Conservation (phyloP, 1,140 invertebrate genomes). For the Pogonognathellus flavescens region DNA sequence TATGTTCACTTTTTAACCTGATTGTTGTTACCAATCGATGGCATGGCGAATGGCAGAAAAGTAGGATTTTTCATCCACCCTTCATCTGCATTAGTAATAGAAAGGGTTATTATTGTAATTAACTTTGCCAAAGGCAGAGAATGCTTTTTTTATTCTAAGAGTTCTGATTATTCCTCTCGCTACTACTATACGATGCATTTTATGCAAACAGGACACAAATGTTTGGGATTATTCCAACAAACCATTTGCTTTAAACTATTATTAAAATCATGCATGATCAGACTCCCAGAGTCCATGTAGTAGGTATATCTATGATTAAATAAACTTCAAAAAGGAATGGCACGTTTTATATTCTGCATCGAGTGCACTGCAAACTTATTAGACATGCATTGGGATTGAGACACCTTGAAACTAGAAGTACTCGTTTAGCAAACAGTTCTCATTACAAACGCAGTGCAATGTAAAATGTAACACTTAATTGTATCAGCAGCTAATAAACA, state of each 20-base stretch:
- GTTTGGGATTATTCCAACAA: no score
- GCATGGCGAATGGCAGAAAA: neutral
- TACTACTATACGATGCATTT: neutral
- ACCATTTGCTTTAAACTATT: neutral
- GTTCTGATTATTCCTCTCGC: neutral
- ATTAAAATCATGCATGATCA: slow-evolving; percentile 6
- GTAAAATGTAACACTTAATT: no score
- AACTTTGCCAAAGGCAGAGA: slow-evolving; percentile 11
- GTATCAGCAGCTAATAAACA: no score
- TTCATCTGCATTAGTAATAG: neutral
- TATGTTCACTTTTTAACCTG: slow-evolving; percentile 14
- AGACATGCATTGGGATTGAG: no score
- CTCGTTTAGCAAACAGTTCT: no score
- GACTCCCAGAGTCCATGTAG: no score
- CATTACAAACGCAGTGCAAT: no score
- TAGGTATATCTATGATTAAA: no score
- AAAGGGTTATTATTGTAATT: slow-evolving; percentile 4
- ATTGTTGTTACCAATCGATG: neutral
- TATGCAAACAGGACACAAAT: neutral
- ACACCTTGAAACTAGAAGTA: no score
- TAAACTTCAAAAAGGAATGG: no score
- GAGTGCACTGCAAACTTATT: no score
- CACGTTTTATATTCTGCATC: no score
- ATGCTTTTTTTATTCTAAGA: neutral
- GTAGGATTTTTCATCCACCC: neutral